Evolutionary conservation across 2,888 invertebrate species (phyloP).

Genomic region (Agrilus biguttatus): DNA sequence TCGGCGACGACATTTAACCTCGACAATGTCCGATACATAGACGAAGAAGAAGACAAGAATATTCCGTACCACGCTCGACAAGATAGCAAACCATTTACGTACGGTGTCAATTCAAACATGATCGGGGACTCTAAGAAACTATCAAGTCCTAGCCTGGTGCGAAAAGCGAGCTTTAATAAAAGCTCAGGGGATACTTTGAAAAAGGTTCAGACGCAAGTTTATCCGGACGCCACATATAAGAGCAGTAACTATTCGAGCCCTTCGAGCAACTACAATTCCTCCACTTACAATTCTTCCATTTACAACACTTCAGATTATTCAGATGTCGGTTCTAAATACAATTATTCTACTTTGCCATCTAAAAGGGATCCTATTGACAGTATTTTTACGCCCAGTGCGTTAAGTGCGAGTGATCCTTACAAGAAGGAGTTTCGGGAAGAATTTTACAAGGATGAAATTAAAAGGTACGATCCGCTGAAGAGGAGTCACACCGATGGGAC

Average conservation of each 20-base stretch:
- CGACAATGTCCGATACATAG: conserved; percentile 29
- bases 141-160: conserved; percentile 71
- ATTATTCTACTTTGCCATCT: conserved; percentile 6
- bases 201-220: conserved; percentile 29
- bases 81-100: conserved; percentile 79
- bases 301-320: conserved; percentile 5
- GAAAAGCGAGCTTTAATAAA: conserved; percentile 46
- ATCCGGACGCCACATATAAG: conserved; percentile 18
- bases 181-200: conserved; percentile 27
- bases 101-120: conserved; percentile 46
- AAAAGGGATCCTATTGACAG: conserved; percentile 28
- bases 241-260: conserved; percentile 17
- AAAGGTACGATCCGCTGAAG: conserved; percentile 27
- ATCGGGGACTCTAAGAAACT: conserved; percentile 39
- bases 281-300: conserved; percentile 6
- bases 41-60: conserved; percentile 37
- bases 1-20: conserved; percentile 17
- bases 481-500: conserved; percentile 29
- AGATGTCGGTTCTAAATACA: conserved; percentile 8
- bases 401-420: conserved; percentile 24
- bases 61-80: conserved; percentile 87
- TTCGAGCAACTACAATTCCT: conserved; percentile 6
- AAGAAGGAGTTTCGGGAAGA: conserved; percentile 27
- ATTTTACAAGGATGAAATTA: conserved; percentile 26
- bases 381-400: conserved; percentile 29